Conservation (phyloP, 1,140 invertebrate species). For the Aporrectodea caliginosa region DNA sequence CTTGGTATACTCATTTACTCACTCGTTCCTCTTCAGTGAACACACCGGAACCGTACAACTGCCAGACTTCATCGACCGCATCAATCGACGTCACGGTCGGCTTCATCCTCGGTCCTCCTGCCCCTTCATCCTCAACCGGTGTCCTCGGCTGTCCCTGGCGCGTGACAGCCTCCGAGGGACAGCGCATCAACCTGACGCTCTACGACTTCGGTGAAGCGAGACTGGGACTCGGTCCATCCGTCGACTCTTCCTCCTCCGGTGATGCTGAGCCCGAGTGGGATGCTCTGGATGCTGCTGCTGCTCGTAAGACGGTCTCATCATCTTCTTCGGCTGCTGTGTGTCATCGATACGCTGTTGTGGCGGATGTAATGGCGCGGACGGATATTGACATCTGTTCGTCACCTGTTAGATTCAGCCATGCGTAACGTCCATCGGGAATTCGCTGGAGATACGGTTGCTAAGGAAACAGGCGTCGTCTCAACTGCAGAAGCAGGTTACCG, state of each 20-base stretch:
- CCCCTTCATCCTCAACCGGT: not conserved
- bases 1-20: too few relatives aligned
- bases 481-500: not conserved
- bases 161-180: not conserved
- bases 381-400: not conserved
- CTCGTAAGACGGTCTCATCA: too few relatives aligned
- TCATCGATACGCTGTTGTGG: not conserved
- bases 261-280: not conserved
- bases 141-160: slow-evolving; percentile 8
- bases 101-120: not conserved
- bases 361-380: not conserved
- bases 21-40: not conserved
- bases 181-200: slow-evolving; percentile 20
- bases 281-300: not conserved
- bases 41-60: not conserved
- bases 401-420: not conserved
- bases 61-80: not conserved
- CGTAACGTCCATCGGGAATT: not conserved
- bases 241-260: not conserved
- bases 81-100: not conserved
- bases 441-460: not conserved
- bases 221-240: not conserved
- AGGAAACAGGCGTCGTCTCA: not conserved
- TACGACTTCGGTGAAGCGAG: slow-evolving; percentile 11
- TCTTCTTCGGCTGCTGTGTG: not conserved